These are phyloP conservation scores for Gracilinanus agilis DNA, from an alignment of 2,113 vertebrate species.

Conservation along the genomic window DNA sequence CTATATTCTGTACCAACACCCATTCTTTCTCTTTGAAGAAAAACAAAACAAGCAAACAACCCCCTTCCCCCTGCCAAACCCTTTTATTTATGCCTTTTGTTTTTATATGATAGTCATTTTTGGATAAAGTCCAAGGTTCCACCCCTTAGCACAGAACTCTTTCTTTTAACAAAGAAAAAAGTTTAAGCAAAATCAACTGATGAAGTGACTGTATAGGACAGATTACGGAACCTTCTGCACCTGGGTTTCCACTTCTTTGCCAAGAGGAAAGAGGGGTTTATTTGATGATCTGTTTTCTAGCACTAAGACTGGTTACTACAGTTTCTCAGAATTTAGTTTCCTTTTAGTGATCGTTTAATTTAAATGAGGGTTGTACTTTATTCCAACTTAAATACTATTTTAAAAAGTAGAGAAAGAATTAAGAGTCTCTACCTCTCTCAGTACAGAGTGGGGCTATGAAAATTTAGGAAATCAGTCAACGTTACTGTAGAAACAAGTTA, in stretches of 20 bases:
- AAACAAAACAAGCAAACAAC: too few species aligned
- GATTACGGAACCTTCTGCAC: not conserved
- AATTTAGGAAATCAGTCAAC: not conserved
- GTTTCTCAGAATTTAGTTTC: not conserved
- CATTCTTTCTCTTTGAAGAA: not conserved
- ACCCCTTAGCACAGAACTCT: not conserved
- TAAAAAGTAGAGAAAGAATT: not conserved
- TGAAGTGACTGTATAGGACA: not conserved
- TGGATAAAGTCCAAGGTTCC: not conserved
- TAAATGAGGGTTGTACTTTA: not conserved
- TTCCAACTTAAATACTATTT: not conserved
- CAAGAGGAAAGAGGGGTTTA: not conserved
- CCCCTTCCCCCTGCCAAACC: too few species aligned
- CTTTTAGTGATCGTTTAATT: not conserved
- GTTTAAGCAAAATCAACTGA: not conserved
- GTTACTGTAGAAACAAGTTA: not conserved
- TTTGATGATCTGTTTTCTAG: not conserved
- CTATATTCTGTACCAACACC: not conserved
- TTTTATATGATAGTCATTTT: conserved; percentile 1
- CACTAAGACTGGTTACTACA: not conserved
- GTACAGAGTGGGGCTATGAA: not conserved
- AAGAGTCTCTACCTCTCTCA: not conserved
- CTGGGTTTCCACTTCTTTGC: not conserved
- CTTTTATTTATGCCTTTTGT: not conserved
- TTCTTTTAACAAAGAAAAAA: not conserved